Conservation (phyloP, 2,888 invertebrate genomes). For the Sesamia inferens region DNA sequence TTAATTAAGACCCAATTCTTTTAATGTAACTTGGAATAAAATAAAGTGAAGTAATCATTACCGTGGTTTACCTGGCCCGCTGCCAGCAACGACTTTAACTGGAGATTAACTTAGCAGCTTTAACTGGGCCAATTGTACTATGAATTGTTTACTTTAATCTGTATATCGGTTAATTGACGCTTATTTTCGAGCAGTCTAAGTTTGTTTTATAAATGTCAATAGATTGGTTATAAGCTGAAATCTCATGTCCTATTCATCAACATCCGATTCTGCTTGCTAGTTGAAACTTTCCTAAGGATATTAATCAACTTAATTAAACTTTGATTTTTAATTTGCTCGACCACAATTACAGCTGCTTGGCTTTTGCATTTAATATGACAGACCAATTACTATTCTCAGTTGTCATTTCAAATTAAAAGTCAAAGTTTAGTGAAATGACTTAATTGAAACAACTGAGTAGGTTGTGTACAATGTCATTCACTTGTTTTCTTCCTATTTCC, state of each 20-base stretch:
- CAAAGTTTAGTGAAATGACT: not conserved
- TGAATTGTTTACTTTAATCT: slow-evolving; percentile 59
- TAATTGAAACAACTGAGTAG: not conserved
- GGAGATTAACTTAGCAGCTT: slow-evolving; percentile 57
- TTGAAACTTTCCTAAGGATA: not conserved
- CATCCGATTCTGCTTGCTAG: not conserved
- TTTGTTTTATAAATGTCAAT: not conserved
- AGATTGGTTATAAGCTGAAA: not conserved
- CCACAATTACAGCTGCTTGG: not conserved
- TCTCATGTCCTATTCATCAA: not conserved
- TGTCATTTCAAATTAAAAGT: not conserved
- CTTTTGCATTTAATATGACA: not conserved
- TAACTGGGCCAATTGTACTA: slow-evolving; percentile 51
- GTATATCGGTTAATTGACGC: slow-evolving; percentile 49
- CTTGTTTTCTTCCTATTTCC: not conserved
- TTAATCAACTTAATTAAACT: not conserved
- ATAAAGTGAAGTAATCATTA: slow-evolving; percentile 44
- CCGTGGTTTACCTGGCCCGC: slow-evolving; percentile 50
- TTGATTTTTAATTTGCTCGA: too few relatives aligned
- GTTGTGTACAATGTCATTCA: not conserved
- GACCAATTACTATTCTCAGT: not conserved
- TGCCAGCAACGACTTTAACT: slow-evolving; percentile 55
- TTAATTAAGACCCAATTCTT: slow-evolving; percentile 18
- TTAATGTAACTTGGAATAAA: slow-evolving; percentile 23
- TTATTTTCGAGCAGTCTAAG: slow-evolving; percentile 27